phyloP scores from a whole-genome alignment of 2,113 vertebrate species.

The Procapra przewalskii region DNA sequence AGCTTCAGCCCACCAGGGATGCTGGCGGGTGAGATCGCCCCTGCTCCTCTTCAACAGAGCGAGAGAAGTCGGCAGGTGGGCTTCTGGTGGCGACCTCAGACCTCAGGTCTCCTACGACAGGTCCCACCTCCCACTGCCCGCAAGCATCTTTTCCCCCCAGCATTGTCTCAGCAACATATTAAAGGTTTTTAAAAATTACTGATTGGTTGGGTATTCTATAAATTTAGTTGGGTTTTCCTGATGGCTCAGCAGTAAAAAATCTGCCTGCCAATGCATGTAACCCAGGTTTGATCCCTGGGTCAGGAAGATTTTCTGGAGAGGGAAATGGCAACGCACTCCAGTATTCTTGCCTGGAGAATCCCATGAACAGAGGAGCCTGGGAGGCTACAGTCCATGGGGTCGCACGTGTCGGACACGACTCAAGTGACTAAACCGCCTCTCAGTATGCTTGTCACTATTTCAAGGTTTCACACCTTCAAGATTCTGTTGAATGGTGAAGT shows the following conservation, averaged over 20 bases:
- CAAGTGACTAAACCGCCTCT: background rate
- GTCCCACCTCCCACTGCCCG: slow-evolving; percentile 1
- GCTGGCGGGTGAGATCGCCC: background rate
- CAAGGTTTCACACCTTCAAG: background rate
- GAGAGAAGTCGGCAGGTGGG: background rate
- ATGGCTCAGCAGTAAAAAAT: background rate
- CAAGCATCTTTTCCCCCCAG: slow-evolving; percentile 47
- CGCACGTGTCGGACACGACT: rapidly evolving
- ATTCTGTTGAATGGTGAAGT: background rate
- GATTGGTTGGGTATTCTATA: background rate
- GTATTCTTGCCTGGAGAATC: background rate
- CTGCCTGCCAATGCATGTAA: background rate
- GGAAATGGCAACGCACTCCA: background rate
- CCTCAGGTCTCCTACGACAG: background rate
- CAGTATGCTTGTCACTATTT: background rate
- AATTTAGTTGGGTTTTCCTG: background rate
- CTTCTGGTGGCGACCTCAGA: background rate
- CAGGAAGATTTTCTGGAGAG: background rate
- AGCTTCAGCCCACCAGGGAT: background rate
- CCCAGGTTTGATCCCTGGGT: background rate
- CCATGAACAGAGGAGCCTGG: background rate
- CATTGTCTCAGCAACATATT: background rate
- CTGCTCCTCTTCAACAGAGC: background rate
- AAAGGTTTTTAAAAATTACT: background rate
- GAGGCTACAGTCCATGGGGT: background rate